Percentiles rank a stretch among this genome's conserved stretches.
Evolutionary conservation across 2,888 invertebrate genomes (phyloP).

Genomic region (Lysandra bellargus): DNA sequence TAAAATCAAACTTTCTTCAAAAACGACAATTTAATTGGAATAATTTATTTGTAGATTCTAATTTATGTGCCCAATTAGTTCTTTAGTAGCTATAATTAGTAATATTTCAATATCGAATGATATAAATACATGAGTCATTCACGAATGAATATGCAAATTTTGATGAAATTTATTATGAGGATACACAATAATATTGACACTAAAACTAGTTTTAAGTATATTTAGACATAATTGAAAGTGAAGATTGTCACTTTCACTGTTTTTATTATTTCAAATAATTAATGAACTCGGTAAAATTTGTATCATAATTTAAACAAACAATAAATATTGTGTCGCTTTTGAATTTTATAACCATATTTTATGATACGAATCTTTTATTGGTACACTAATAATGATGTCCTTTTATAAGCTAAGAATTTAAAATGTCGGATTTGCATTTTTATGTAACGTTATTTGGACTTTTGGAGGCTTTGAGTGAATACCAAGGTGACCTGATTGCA

Average conservation of each 20-base stretch:
- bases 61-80: slow-evolving; percentile 19
- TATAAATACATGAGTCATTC: slow-evolving; percentile 3
- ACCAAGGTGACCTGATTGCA: not conserved
- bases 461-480: not conserved
- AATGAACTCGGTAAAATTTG: not conserved
- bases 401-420: not conserved
- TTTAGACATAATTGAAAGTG: slow-evolving; percentile 26
- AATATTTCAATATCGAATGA: slow-evolving; percentile 1
- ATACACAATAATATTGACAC: slow-evolving; percentile 10
- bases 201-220: not conserved
- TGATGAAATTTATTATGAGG: not conserved
- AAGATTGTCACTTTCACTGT: slow-evolving; percentile 23
- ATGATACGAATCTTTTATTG: slow-evolving; percentile 5
- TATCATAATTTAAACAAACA: slow-evolving; percentile 11
- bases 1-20: slow-evolving; percentile 2
- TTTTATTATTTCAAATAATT: slow-evolving; percentile 1
- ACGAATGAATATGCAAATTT: slow-evolving; percentile 1
- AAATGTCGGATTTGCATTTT: not conserved
- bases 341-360: slow-evolving; percentile 5
- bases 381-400: slow-evolving; percentile 12
- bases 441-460: not conserved
- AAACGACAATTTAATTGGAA: not conserved
- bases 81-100: not conserved
- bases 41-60: not conserved
- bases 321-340: slow-evolving; percentile 6